Evolutionary conservation across 2,113 vertebrate species (phyloP).

Genomic region (Ictalurus punctatus): DNA sequence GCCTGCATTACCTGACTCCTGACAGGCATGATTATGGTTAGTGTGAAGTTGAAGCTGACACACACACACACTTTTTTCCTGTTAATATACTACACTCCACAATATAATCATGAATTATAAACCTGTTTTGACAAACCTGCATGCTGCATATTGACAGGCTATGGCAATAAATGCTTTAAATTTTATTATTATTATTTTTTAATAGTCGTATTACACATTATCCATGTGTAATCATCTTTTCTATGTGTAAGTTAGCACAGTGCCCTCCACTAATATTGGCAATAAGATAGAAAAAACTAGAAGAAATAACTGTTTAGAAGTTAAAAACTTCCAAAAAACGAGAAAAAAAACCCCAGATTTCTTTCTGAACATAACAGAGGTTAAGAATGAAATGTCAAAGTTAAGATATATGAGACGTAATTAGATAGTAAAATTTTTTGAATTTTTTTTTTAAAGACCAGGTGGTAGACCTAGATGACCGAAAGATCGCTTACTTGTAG

Average conservation of each 20-base stretch:
- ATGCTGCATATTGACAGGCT: background rate
- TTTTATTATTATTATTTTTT: no score
- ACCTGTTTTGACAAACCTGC: background rate
- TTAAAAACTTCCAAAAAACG: background rate
- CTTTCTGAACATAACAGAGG: background rate
- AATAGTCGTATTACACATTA: background rate
- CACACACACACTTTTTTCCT: background rate
- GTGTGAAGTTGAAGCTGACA: background rate
- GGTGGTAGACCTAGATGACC: background rate
- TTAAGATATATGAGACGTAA: background rate
- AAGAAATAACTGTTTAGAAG: background rate
- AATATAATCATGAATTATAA: background rate
- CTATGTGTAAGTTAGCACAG: background rate
- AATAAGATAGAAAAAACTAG: no score
- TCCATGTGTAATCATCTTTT: background rate
- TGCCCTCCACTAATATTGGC: no score
- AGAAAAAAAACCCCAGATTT: background rate
- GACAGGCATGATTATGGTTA: background rate
- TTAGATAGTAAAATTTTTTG: background rate
- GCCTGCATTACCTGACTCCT: conserved; percentile 11
- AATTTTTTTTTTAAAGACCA: background rate
- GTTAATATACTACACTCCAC: background rate
- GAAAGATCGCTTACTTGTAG: conserved; percentile 79
- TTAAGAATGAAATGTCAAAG: background rate
- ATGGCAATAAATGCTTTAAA: background rate